Evolutionary conservation across 1,140 invertebrate species (phyloP).

Genomic region (Drosophila erecta): DNA sequence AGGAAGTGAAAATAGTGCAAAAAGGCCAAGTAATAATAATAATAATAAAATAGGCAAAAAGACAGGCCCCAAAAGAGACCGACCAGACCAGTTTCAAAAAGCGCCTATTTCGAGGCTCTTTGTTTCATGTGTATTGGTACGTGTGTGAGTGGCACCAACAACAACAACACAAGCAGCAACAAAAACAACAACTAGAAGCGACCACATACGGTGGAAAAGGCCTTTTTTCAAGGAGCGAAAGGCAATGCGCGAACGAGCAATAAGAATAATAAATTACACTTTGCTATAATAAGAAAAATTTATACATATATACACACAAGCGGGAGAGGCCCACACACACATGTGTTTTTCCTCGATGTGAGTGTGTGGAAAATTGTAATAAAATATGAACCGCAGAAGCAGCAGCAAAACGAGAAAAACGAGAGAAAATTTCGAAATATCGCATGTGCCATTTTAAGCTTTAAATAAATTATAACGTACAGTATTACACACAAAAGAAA

Average conservation of each 20-base stretch:
- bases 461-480: conserved; percentile 54
- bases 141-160: conserved; percentile 31
- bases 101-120: conserved; percentile 72
- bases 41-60: conserved; percentile 75
- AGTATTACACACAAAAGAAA: conserved; percentile 57
- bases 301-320: conserved; percentile 54
- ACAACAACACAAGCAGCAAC: conserved; percentile 32
- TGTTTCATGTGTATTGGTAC: conserved; percentile 34
- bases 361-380: conserved; percentile 79
- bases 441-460: conserved; percentile 46
- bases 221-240: conserved; percentile 77
- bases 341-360: conserved; percentile 40
- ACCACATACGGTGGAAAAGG: conserved; percentile 80
- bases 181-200: conserved; percentile 55
- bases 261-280: conserved; percentile 84
- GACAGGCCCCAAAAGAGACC: conserved; percentile 56
- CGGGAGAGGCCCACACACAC: conserved; percentile 47
- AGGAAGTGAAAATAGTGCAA: conserved; percentile 79
- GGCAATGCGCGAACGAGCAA: conserved; percentile 66
- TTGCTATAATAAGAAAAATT: conserved; percentile 84
- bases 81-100: conserved; percentile 75
- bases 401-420: conserved; percentile 55
- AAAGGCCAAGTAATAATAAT: conserved; percentile 60
- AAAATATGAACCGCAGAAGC: conserved; percentile 74
- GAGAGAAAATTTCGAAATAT: conserved; percentile 58